Evolutionary conservation across 2,888 invertebrate genomes (phyloP), one percentile per base, ranked within the genome.

Genomic region (Ophion obscuratus): DNA sequence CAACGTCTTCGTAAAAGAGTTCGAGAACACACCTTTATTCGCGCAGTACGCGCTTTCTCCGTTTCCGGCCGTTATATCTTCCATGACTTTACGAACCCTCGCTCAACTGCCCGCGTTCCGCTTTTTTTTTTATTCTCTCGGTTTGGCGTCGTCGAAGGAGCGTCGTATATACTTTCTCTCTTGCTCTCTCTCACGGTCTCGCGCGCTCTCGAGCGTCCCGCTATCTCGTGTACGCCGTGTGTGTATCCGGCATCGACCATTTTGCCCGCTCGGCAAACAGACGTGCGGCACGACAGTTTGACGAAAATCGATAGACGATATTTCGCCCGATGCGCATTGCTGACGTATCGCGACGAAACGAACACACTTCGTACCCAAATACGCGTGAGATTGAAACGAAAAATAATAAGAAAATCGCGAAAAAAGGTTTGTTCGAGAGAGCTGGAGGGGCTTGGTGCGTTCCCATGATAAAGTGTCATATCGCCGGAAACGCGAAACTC

Each of bases 391-490:
- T 40, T 40, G 17, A 67, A 66, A 6, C 11, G 10, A 66, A 40
- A 17, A 40, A 14, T 27, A 66, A 20, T 67, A 47, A 20, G 24
- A 44, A 10, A 27, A 57, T 6, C 24, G 0, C 47, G 44, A 44
- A 2, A 71, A 17, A 66, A 36, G 31, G 7, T 74, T 44, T 14
- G 10, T 6, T 53, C 10, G 11, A 27, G 14, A 47, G 27, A 75
- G 11, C 62, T 24, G 47, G 14, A 27, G 67, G n/a, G 24, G 6
- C 7, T 57, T 40, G 14, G 5, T 40, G 7, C 14, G 20, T 77
- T 77, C 66, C 20, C 67, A 67, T 77, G 67, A 67, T 44, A 67
- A 77, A 82, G 82, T 76, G 82, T 83, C 77, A 73, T 44, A 47
- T 64, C 82, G 62, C 44, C 66, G 67, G 20, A 27, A 61, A 57